Base-by-base conservation (phyloP, 2,113 vertebrate species). In the Zapornia atra region DNA sequence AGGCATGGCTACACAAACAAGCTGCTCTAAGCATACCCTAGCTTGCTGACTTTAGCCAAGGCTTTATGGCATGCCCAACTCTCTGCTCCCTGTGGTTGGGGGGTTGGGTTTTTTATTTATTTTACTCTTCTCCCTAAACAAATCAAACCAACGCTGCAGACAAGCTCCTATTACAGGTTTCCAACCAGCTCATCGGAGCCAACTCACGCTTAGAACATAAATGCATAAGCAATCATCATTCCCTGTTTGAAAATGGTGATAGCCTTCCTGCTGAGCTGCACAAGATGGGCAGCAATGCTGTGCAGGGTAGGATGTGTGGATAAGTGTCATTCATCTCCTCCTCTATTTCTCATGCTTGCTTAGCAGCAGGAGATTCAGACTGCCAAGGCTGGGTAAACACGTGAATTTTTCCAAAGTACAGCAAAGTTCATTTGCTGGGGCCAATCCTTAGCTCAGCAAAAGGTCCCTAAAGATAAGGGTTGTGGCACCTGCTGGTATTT, bases 141-240 rank as follows among this genome's bases (percentile, higher is more conserved):
- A 71, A 63, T 51, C 33, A 0, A 29, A 51, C 38, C 38, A 0
- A 29, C 46, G 42, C 38, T 5, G 0, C 16, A 73, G 50, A 54
- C 28, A 57, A 88, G 71, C 15, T 34, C 31, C 5, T 28, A 9
- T 77, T 29, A 57, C 16, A 87, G 9, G 29, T 83, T 86, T 93
- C 75, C 85, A 79, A 24, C 5, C 48, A 48, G 57, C 44, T 91
- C 44, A 28, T 83, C 79, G 65, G 60, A 83, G 40, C 64, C 70
- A 38, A 77, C 71, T 93, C 79, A 68, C n/a, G 34, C 40, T 76
- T 80, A n/a, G 50, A 68, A 82, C 16, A 70, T 48, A 63, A 92
- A 92, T 22, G 44, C 13, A 5, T 61, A 46, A 73, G 50, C 92
- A 94, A 77, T 53, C 38, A 57, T 66, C 6, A 9, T 57, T 81